Evolutionary conservation across 2,888 invertebrate genomes (phyloP), one percentile per base, ranked within the genome.

Genomic region (Apeira syringaria): DNA sequence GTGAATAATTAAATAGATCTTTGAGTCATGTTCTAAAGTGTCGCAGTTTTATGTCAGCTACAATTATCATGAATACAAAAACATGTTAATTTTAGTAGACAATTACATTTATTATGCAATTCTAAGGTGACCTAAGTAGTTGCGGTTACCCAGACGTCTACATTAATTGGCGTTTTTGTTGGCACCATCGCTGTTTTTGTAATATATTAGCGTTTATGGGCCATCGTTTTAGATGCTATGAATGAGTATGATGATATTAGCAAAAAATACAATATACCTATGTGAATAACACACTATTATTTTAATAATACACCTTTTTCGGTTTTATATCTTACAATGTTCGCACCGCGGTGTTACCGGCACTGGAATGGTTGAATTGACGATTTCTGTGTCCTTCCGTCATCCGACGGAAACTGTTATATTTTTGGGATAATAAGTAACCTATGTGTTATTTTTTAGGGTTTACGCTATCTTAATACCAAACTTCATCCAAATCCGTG

Each of bases 91-190:
- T 27, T 35, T 37, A 17, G 33, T 44, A 25, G 38, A 32, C 34
- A 28, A 42, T 44, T 47, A 48, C 40, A 48, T 46, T 31, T 36
- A 47, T 50, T 30, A 53, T 46, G 43, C 36, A 47, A 43, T 41
- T 18, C 41, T 46, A 50, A 56, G 47, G 51, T 53, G 47, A 51
- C 53, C 46, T 33, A 41, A 28, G 31, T 50, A 42, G 39, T 53
- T 50, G 53, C 30, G 53, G 53, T 50, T 53, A 51, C 27, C 24
- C 40, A 47, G 39, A 45, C 43, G 39, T 47, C 45, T 50, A 47
- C 46, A n/a, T n/a, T 40, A 46, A 47, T 50, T 47, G 39, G 31
- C 35, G 36, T 44, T 30, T 39, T 37, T 50, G 25, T 49, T 51
- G 56, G 45, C 49, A 56, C 32, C 49, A 40, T 27, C 22, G 35